Evolutionary conservation across 2,888 invertebrate genomes (phyloP), one percentile per base, ranked within the genome.

Genomic region (Cynaeus angustus): DNA sequence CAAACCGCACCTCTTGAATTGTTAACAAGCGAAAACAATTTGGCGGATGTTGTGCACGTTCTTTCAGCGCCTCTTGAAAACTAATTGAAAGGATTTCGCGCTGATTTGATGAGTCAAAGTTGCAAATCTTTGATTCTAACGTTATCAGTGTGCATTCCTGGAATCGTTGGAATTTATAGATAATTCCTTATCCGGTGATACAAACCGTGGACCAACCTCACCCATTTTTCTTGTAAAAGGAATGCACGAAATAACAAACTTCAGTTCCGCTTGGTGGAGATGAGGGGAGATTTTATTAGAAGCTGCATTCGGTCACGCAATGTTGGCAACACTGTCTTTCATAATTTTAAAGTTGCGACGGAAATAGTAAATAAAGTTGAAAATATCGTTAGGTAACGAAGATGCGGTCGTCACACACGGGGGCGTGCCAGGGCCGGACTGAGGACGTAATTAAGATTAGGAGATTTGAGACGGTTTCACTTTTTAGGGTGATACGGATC

Each of bases 281-380:
- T 52, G 59, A 50, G 59, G 67, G 59, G 67, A 67, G 58, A 59
- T 66, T 66, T 59, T 58, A 48, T 67, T 59, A 67, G 59, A 67
- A 14, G 59, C 59, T 59, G 67, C 52, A 30, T 37, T 66, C 37
- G 66, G 66, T 61, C 41, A 66, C 62, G 50, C 75, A 68, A 72
- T 75, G 70, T 69, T 74, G 68, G 64, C 73, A 74, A 68, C 74
- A 66, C 64, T 71, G 69, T 76, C 81, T 82, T 81, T 83, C 80
- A 76, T 79, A 78, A 78, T 78, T 78, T 77, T 75, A 75, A 10
- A 33, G 52, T 30, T 59, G 52, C 61, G 67, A 67, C 59, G 67
- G 67, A 67, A 67, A 66, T 58, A 21, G 58, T 45, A 45, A 50
- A 52, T 55, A 65, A 66, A 61, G 10, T 68, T 38, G 50, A 68